Percentiles rank a stretch among this genome's conserved stretches.
phyloP scores from a whole-genome alignment of 2,797 vertebrate species.

The Anableps anableps region DNA sequence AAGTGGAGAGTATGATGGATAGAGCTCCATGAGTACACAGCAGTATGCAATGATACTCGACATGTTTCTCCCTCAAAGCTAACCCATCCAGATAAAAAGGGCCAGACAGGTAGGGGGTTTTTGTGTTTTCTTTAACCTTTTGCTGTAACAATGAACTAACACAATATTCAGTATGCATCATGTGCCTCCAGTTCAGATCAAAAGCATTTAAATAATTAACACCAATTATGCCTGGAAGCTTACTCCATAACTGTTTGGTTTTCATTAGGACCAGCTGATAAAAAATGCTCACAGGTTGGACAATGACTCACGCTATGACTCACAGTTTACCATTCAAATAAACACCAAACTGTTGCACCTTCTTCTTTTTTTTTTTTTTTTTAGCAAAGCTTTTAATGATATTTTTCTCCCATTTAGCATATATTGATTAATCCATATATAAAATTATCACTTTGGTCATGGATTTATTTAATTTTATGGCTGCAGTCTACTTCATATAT shows the following conservation, averaged over 20 bases:
- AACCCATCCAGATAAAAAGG: conserved; percentile 37
- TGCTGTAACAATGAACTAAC: conserved; percentile 2
- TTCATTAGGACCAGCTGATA: conserved; percentile 57
- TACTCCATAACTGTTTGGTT: conserved; percentile 44
- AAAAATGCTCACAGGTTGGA: conserved; percentile 20
- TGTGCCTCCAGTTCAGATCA: conserved; percentile 31
- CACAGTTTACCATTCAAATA: conserved; percentile 44
- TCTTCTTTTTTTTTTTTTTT: conserved; percentile 6
- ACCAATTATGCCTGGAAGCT: conserved; percentile 29
- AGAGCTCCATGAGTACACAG: conserved; percentile 56
- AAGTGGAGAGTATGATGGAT: conserved; percentile 71
- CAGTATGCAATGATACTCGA: conserved; percentile 61
- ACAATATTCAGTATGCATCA: conserved; percentile 21
- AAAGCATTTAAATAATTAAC: conserved; percentile 47
- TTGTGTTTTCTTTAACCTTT: conserved; percentile 27
- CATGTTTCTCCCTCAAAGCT: conserved; percentile 66
- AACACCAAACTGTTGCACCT: conserved; percentile 29
- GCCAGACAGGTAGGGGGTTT: conserved; percentile 33
- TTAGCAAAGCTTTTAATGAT: conserved; percentile 32
- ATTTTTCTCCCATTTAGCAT: conserved; percentile 3
- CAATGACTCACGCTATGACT: conserved; percentile 59
- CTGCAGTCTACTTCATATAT: not conserved
- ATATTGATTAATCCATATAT: not conserved
- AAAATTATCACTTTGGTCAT: conserved; percentile 33
- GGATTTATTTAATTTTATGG: conserved; percentile 25